Evolutionary conservation across 1,140 invertebrate species (phyloP), one percentile per base, ranked within the genome.

Genomic region (Atta colombica): DNA sequence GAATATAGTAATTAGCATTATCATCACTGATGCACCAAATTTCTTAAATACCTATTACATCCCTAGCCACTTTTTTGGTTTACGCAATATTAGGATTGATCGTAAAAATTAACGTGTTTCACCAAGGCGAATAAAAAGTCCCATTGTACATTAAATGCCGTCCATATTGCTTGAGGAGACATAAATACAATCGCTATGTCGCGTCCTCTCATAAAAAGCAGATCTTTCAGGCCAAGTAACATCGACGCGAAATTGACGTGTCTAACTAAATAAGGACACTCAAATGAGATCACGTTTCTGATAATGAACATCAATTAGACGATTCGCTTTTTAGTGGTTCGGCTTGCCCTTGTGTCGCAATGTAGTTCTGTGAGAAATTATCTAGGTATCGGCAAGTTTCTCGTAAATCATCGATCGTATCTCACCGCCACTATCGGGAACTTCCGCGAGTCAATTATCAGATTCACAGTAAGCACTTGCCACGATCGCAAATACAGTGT

Each of bases 271-370:
- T 90, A 90, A 71, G 90, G 87, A 5, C 18, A 39, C 8, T 60
- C 69, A 21, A 63, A 74, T 39, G 25, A 84, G 80, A 82, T 82
- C 39, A 60, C 51, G 60, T 72, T 75, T 86, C 87, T 61, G 72
- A 31, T 91, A 80, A 88, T 78, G 90, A 91, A 88, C 77, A 45
- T 71, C 90, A 91, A 91, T 91, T 90, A 90, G 31, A 28, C 39
- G 12, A 45, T 85, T 87, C 49, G 80, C 61, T 87, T 69, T 87
- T 71, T 84, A 49, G 58, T 51, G 25, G 55, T 60, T 31, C 12
- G 28, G 3, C 39, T 31, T 3, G 69, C 45, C 39, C 61, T 39
- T 49, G 51, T 86, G 75, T 51, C 80, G 69, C n/a, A 6, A 4
- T 61, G 14, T 6, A 68, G 63, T 25, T 84, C 55, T 69, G 39